Evolutionary conservation across 2,888 invertebrate species (phyloP), one percentile per base, ranked within the genome.

Genomic region (Craniophora ligustri): DNA sequence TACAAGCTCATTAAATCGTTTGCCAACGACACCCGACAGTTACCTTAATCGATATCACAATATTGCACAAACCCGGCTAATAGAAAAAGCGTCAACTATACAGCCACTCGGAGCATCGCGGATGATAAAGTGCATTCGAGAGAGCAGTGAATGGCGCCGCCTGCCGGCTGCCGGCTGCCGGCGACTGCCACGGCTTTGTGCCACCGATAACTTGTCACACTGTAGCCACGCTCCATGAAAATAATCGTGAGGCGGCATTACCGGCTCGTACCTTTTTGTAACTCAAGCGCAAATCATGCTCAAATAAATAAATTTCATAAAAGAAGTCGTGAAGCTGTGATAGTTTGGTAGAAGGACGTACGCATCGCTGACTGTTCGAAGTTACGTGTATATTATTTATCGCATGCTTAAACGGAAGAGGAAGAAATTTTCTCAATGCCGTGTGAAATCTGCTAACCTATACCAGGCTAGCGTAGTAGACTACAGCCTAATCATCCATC

Each of bases 161-260:
- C 53, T 55, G 48, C 15, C 15, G 42, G 35, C 48, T 36, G 28
- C 47, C 40, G 30, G 44, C 40, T 41, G 56, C 26, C 53, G 30
- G 40, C 31, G 41, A 35, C 41, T 46, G 65, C 23, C 38, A 32
- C 36, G 49, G 65, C 70, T 73, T 76, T 75, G 68, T 75, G 65
- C 48, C 54, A 44, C 39, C 70, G 72, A 78, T 81, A 79, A 79
- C 66, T 74, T 75, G 76, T 75, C 73, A 65, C 72, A 51, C 67
- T 66, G 65, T 31, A 65, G 58, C 60, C 54, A 57, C 54, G 46
- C 53, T 56, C 59, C 26, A 55, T 61, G 66, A 32, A 57, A 72
- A 58, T 65, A 48, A 23, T 8, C 19, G 59, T 28, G 11, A 34
- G 23, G 19, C 7, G 6, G 15, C 30, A 31, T 31, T 61, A 23